Percentiles rank a stretch among this genome's conserved stretches.
Evolutionary conservation across 2,113 vertebrate genomes (phyloP).

Genomic region (Oryzias woworae): DNA sequence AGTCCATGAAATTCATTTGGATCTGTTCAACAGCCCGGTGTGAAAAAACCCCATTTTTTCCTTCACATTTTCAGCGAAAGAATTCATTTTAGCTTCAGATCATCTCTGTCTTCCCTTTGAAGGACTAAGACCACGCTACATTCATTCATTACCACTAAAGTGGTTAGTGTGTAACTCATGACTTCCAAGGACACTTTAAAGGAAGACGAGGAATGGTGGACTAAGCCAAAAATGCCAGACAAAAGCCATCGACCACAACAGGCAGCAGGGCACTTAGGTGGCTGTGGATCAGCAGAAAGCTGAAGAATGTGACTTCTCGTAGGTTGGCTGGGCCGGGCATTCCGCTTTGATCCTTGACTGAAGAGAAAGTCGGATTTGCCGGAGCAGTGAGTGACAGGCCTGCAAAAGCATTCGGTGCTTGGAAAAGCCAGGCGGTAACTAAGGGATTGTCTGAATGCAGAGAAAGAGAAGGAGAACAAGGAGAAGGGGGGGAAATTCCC

Average conservation of each 20-base stretch:
- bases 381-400: conserved; percentile 60
- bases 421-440: conserved; percentile 49
- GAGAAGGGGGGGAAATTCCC: not conserved
- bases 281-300: conserved; percentile 39
- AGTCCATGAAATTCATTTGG: too few species aligned
- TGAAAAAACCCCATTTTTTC: too few species aligned
- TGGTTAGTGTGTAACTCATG: conserved; percentile 28
- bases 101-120: too few species aligned
- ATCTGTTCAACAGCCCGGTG: too few species aligned
- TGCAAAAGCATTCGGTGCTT: conserved; percentile 24
- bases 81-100: too few species aligned
- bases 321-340: conserved; percentile 32
- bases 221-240: conserved; percentile 2
- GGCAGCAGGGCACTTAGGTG: conserved; percentile 27
- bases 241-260: conserved; percentile 15
- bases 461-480: conserved; percentile 7
- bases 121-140: conserved; percentile 1
- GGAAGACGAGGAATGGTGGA: not conserved
- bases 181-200: conserved; percentile 22
- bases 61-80: too few species aligned
- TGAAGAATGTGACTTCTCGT: conserved; percentile 61
- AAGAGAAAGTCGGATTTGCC: conserved; percentile 68
- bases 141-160: conserved; percentile 30
- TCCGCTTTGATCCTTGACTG: conserved; percentile 66
- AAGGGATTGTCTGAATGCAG: conserved; percentile 40